Evolutionary conservation across 2,797 vertebrate genomes (phyloP).

Genomic region (Lutjanus argentimaculatus): DNA sequence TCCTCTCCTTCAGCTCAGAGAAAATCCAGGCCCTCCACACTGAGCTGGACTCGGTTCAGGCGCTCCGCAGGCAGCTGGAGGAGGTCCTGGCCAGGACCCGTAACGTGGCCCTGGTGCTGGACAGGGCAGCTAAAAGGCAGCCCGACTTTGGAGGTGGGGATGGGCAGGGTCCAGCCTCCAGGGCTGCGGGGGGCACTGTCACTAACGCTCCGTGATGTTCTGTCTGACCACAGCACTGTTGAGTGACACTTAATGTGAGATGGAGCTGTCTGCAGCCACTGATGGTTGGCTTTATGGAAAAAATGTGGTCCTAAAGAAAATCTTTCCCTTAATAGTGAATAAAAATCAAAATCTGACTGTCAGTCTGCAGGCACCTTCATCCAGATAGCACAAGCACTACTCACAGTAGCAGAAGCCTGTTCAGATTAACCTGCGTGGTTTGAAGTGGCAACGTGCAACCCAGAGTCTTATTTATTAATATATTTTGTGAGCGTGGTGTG

Average conservation of each 20-base stretch:
- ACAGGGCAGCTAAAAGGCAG: constrained; percentile 85
- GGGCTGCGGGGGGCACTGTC: constrained; percentile 82
- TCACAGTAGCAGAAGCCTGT: constrained; percentile 66
- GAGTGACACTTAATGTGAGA: constrained; percentile 60
- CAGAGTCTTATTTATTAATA: constrained; percentile 71
- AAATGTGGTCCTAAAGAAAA: background rate
- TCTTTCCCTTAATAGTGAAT: background rate
- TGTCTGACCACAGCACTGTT: constrained; percentile 61
- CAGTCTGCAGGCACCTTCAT: constrained; percentile 60
- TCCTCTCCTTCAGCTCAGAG: constrained; percentile 65
- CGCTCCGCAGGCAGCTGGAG: constrained; percentile 92
- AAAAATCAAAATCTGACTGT: constrained; percentile 30
- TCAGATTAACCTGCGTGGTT: constrained; percentile 66
- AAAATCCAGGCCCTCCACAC: constrained; percentile 89
- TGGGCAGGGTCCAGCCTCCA: constrained; percentile 88
- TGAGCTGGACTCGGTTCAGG: constrained; percentile 92
- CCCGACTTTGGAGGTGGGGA: constrained; percentile 96
- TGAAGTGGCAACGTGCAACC: constrained; percentile 72
- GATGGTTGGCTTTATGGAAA: constrained; percentile 35
- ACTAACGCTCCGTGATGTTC: constrained; percentile 80
- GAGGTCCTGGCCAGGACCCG: constrained; percentile 92
- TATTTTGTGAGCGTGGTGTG: constrained; percentile 69
- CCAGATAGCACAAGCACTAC: constrained; percentile 57
- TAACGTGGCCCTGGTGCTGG: constrained; percentile 89
- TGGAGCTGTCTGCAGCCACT: constrained; percentile 56